Conservation (phyloP, 1,140 invertebrate species). For the Procambarus clarkii region DNA sequence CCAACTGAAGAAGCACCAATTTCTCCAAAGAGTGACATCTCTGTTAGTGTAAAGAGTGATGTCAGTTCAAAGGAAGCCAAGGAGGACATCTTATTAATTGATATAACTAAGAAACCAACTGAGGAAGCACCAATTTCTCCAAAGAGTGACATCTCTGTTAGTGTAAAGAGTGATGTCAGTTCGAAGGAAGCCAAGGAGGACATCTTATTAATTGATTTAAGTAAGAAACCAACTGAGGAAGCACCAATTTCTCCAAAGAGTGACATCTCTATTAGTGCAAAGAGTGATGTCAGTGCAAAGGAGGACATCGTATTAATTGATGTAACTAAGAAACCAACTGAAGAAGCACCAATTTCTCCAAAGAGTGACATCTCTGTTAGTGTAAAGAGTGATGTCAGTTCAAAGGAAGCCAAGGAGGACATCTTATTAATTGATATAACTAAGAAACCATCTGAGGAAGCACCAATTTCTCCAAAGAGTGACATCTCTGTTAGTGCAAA, state of each 20-base stretch:
- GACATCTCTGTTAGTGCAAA: slow-evolving; percentile 30
- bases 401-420: no score
- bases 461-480: slow-evolving; percentile 39
- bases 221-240: slow-evolving; percentile 20
- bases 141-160: slow-evolving; percentile 65
- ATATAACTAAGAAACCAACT: neutral
- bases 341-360: no score
- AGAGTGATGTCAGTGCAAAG: slow-evolving; percentile 59
- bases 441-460: no score
- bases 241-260: slow-evolving; percentile 51
- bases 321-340: no score
- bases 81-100: neutral
- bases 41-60: slow-evolving; percentile 49
- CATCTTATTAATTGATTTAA: slow-evolving; percentile 75
- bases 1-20: slow-evolving; percentile 7
- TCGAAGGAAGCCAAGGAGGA: slow-evolving; percentile 28
- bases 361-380: no score
- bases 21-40: slow-evolving; percentile 51
- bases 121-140: neutral
- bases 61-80: neutral
- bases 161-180: neutral
- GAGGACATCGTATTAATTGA: neutral
- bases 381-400: no score
- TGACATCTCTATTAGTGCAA: slow-evolving; percentile 51
- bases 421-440: no score